A percentile compares a stretch with the other conserved stretches of the same genome.
Evolutionary conservation across 1,140 invertebrate genomes (phyloP).

Genomic region (Trachymyrmex septentrionalis): DNA sequence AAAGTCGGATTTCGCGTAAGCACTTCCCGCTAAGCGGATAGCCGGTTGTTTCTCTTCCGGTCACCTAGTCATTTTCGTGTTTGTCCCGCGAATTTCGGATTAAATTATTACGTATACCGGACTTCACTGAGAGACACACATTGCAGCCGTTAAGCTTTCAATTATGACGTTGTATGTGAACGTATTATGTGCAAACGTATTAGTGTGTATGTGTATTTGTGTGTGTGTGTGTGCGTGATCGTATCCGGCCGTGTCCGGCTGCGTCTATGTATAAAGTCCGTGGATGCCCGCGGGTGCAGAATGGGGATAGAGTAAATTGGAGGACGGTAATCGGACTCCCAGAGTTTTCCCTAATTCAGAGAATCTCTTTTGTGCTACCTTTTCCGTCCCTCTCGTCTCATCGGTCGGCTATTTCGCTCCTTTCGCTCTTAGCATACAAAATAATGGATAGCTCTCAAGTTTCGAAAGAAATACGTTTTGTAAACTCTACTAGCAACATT

Average conservation of each 20-base stretch:
- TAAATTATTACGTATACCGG: conserved; percentile 73
- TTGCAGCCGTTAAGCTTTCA: conserved; percentile 74
- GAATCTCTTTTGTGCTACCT: conserved; percentile 58
- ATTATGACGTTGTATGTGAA: conserved; percentile 71
- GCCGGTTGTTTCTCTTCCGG: conserved; percentile 42
- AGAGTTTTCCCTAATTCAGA: conserved; percentile 79
- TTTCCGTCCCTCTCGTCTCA: conserved; percentile 57
- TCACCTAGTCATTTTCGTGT: conserved; percentile 66
- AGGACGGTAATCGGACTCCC: conserved; percentile 73
- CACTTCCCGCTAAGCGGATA: conserved; percentile 71
- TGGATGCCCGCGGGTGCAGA: conserved; percentile 32
- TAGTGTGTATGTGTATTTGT: background rate
- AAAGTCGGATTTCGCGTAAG: conserved; percentile 74
- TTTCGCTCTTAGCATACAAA: background rate
- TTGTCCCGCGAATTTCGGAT: conserved; percentile 64
- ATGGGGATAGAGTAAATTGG: conserved; percentile 74
- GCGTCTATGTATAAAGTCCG: background rate
- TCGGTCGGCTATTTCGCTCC: background rate
- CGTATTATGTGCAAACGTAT: conserved; percentile 35
- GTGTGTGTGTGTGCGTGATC: background rate
- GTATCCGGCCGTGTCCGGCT: background rate
- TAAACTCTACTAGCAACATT: background rate
- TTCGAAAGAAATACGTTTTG: conserved; percentile 43
- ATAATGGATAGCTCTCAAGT: conserved; percentile 61
- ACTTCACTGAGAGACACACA: conserved; percentile 47